These are phyloP conservation scores for Aselliscus stoliczkanus DNA, from an alignment of 2,797 vertebrate genomes.

Conservation along the genomic window DNA sequence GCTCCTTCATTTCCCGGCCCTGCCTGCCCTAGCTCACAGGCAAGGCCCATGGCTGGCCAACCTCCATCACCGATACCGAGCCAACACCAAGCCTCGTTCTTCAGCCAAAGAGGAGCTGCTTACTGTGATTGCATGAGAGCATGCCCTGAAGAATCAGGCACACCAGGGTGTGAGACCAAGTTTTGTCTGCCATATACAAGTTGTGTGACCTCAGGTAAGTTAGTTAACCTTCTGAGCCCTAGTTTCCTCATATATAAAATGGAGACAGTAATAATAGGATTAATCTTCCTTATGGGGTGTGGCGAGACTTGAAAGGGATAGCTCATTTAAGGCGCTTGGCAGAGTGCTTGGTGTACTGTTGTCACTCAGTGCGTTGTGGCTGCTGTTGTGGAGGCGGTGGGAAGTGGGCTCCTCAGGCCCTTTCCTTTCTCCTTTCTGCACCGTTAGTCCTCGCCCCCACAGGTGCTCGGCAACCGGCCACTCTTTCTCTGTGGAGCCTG, in stretches of 20 bases:
- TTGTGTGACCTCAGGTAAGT: not conserved
- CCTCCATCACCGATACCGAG: not conserved
- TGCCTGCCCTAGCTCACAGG: not conserved
- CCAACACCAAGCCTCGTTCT: not conserved
- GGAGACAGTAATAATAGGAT: not conserved
- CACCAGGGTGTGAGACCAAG: not conserved
- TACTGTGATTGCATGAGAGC: not conserved
- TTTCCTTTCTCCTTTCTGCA: not conserved
- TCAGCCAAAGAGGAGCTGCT: not conserved
- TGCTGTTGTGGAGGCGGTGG: not conserved
- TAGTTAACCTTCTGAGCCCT: not conserved
- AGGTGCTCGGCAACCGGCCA: not conserved
- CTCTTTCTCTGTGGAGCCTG: not conserved
- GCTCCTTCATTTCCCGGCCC: not conserved
- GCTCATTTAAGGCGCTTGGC: not conserved
- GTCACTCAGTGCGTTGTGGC: not conserved
- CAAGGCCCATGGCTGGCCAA: not conserved
- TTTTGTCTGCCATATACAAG: not conserved
- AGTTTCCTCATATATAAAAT: slow-evolving; percentile 14
- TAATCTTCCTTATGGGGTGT: not conserved
- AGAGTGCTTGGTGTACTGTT: not conserved
- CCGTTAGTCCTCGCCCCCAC: not conserved
- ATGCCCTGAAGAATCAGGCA: not conserved
- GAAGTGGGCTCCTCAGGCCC: not conserved
- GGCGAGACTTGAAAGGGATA: not conserved